phyloP scores from a whole-genome alignment of 2,113 vertebrate species.

The Pogonocichla stellata region DNA sequence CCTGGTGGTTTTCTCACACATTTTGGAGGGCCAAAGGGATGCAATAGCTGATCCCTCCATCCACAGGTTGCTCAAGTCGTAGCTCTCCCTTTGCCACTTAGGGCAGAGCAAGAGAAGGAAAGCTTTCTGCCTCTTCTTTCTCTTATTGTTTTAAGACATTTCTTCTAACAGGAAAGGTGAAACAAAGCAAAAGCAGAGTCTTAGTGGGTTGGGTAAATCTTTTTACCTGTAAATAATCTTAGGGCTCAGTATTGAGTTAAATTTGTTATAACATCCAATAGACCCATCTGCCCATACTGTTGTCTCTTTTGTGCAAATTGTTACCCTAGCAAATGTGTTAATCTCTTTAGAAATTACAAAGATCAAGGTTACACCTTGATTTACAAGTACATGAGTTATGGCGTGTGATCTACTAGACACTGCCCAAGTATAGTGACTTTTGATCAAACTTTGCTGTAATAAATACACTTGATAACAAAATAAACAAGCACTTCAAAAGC shows the following conservation, averaged over 20 bases:
- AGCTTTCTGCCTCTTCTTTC: neutral
- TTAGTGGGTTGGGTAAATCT: neutral
- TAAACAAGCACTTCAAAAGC: neutral
- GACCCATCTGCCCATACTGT: neutral
- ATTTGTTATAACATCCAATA: neutral
- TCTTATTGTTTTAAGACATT: neutral
- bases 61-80: neutral
- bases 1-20: neutral
- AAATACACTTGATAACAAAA: neutral
- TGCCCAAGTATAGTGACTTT: neutral
- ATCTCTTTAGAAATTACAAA: neutral
- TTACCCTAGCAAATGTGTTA: neutral
- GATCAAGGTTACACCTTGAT: neutral
- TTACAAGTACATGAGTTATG: neutral
- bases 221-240: neutral
- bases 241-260: neutral
- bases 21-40: neutral
- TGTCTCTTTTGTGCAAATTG: neutral
- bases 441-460: neutral
- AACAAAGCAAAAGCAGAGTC: neutral
- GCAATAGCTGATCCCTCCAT: neutral
- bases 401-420: fast-evolving
- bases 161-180: neutral
- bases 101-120: neutral
- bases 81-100: neutral